Evolutionary conservation across 2,888 invertebrate genomes (phyloP).

Genomic region (Lamellibrachia columna): DNA sequence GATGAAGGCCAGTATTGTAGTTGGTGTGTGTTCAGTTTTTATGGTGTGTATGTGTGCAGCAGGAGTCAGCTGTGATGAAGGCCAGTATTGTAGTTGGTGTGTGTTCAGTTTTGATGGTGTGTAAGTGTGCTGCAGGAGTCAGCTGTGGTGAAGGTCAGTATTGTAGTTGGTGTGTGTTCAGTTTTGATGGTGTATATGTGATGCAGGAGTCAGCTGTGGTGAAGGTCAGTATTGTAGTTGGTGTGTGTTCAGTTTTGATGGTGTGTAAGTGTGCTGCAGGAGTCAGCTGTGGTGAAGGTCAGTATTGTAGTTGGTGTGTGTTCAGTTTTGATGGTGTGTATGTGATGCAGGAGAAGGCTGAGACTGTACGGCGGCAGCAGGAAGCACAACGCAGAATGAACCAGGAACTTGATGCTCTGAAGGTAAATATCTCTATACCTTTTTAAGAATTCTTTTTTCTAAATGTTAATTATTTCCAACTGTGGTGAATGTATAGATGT

Average conservation of each 20-base stretch:
- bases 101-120: neutral
- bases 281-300: neutral
- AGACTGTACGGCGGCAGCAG: conserved; percentile 43
- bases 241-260: neutral
- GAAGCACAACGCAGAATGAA: conserved; percentile 64
- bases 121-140: neutral
- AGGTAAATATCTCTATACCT: neutral
- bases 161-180: neutral
- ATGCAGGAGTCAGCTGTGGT: neutral
- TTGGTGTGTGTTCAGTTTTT: neutral
- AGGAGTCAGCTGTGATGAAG: neutral
- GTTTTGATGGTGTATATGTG: neutral
- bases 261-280: neutral
- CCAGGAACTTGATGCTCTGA: conserved; percentile 58
- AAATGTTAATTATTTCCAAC: neutral
- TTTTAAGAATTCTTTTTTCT: neutral
- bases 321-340: neutral
- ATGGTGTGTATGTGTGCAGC: neutral
- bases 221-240: neutral
- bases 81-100: neutral
- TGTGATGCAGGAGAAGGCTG: conserved; percentile 25
- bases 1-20: neutral
- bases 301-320: neutral
- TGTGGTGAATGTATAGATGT: neutral
- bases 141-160: neutral